Conservation (phyloP, 2,888 invertebrate genomes). For the Mactromeris polynyma region DNA sequence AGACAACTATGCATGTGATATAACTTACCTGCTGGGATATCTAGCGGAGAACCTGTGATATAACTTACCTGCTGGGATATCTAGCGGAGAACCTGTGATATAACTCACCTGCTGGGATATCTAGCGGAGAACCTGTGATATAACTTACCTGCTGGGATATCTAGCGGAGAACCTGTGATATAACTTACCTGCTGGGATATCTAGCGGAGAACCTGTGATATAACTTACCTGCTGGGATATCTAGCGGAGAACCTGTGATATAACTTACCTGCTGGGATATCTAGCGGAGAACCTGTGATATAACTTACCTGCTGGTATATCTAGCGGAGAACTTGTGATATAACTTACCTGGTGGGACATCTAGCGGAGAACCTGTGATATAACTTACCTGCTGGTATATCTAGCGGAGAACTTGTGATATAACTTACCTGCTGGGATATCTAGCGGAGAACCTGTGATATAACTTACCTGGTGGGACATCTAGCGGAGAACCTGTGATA, state of each 20-base stretch:
- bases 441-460: background rate
- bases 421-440: slow-evolving; percentile 44
- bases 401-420: background rate
- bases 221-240: slow-evolving; percentile 44
- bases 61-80: slow-evolving; percentile 46
- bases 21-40: slow-evolving; percentile 44
- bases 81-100: background rate
- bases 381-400: slow-evolving; percentile 44
- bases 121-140: background rate
- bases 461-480: slow-evolving; percentile 42
- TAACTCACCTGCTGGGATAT: slow-evolving; percentile 43
- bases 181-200: slow-evolving; percentile 44
- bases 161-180: background rate
- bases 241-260: background rate
- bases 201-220: background rate
- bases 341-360: slow-evolving; percentile 42
- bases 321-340: background rate
- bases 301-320: slow-evolving; percentile 44
- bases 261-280: slow-evolving; percentile 44
- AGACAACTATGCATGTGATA: too few species aligned
- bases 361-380: background rate
- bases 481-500: background rate
- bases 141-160: slow-evolving; percentile 44
- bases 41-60: slow-evolving; percentile 29
- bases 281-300: background rate